Percentiles rank a stretch among this genome's conserved stretches.
Evolutionary conservation across 2,797 vertebrate genomes (phyloP).

Genomic region (Simalia tracyae): DNA sequence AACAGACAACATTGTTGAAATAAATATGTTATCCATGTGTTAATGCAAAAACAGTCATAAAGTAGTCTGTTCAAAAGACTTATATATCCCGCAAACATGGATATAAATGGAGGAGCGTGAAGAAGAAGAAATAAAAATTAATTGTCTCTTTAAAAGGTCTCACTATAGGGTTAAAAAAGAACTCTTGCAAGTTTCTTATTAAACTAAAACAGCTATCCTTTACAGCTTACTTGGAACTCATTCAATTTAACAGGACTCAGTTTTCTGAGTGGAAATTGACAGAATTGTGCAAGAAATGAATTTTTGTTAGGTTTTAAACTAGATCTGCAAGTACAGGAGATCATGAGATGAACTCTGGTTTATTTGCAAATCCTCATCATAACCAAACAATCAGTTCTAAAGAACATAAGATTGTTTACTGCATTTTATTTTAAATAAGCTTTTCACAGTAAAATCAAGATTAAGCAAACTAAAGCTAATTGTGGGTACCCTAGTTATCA

Average conservation of each 20-base stretch:
- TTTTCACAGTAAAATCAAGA: too few species aligned
- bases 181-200: slow-evolving; percentile 24
- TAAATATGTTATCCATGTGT: neutral
- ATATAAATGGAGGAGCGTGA: neutral
- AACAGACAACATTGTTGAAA: neutral
- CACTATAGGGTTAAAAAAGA: neutral
- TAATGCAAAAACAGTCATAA: neutral
- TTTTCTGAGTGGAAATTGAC: neutral
- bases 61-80: neutral
- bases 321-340: neutral
- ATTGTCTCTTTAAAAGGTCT: neutral
- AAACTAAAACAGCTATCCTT: neutral
- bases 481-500: too few species aligned
- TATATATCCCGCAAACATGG: neutral
- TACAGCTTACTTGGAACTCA: neutral
- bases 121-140: neutral
- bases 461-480: too few species aligned
- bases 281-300: neutral
- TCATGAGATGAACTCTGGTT: neutral
- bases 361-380: too few species aligned
- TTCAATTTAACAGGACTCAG: neutral
- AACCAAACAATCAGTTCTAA: too few species aligned
- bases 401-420: too few species aligned
- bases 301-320: neutral
- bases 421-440: too few species aligned